These are phyloP conservation scores for Remorina albescens DNA, from an alignment of 2,797 vertebrate genomes.

Conservation along the genomic window DNA sequence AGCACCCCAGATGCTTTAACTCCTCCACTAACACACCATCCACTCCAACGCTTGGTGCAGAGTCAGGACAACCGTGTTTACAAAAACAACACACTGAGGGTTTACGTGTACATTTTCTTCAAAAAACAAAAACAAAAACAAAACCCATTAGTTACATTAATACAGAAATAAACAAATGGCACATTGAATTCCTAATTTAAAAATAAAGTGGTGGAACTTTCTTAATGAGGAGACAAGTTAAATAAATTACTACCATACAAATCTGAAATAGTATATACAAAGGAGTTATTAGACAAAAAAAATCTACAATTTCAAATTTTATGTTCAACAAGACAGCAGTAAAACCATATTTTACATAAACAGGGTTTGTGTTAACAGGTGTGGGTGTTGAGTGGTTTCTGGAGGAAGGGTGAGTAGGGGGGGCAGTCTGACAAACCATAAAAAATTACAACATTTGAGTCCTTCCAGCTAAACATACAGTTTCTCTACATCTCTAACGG, in stretches of 20 bases:
- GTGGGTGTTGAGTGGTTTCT: conserved; percentile 37
- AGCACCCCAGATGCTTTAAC: conserved; percentile 17
- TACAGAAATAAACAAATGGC: conserved; percentile 87
- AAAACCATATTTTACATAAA: conserved; percentile 81
- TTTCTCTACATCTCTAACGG: conserved; percentile 52
- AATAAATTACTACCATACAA: conserved; percentile 91
- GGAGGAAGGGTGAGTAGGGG: conserved; percentile 1
- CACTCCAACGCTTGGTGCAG: conserved; percentile 45
- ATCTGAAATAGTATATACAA: conserved; percentile 89
- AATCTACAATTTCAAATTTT: conserved; percentile 83
- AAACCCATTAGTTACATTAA: conserved; percentile 85
- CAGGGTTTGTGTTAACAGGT: conserved; percentile 52
- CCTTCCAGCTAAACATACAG: conserved; percentile 58
- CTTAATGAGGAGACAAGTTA: conserved; percentile 85
- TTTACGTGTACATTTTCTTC: conserved; percentile 69
- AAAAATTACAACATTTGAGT: conserved; percentile 51
- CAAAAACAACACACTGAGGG: conserved; percentile 57
- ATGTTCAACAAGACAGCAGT: conserved; percentile 80
- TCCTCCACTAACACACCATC: conserved; percentile 33
- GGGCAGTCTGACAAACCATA: conserved; percentile 29
- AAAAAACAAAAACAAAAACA: conserved; percentile 23
- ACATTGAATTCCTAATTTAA: conserved; percentile 85
- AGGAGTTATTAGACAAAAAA: conserved; percentile 83
- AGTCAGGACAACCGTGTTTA: conserved; percentile 65
- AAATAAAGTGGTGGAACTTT: conserved; percentile 83